Conservation (phyloP, 2,888 invertebrate genomes). For the Galeruca laticollis region DNA sequence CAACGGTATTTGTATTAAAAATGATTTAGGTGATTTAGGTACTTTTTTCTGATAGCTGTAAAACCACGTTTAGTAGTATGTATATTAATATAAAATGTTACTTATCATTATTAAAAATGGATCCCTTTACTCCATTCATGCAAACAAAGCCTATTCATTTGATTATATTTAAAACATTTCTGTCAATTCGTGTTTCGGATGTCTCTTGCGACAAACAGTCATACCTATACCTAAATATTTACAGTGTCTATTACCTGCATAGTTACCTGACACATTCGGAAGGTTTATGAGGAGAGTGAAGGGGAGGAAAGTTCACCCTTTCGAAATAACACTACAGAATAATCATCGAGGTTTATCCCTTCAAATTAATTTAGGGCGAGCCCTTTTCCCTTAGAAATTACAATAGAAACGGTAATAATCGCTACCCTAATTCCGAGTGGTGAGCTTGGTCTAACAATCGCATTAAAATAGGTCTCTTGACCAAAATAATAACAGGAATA, state of each 20-base stretch:
- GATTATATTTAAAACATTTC: slow-evolving; percentile 5
- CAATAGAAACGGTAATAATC: slow-evolving; percentile 23
- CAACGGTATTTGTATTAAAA: too few species aligned
- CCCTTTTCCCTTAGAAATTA: slow-evolving; percentile 28
- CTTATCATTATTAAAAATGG: not conserved
- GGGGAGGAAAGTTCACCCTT: slow-evolving; percentile 9
- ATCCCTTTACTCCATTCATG: not conserved
- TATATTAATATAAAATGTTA: too few species aligned
- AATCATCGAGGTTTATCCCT: slow-evolving; percentile 30
- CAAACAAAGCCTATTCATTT: not conserved
- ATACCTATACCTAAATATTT: slow-evolving; percentile 25
- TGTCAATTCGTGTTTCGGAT: not conserved
- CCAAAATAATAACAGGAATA: not conserved
- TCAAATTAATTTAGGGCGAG: slow-evolving; percentile 29
- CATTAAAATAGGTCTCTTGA: slow-evolving; percentile 23
- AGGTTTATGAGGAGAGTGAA: slow-evolving; percentile 14
- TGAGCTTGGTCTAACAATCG: slow-evolving; percentile 18
- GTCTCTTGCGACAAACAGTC: slow-evolving; percentile 9
- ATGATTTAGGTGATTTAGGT: too few species aligned
- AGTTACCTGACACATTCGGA: slow-evolving; percentile 26
- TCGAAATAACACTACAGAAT: slow-evolving; percentile 31
- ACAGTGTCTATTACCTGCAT: slow-evolving; percentile 26
- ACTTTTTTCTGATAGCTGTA: too few species aligned
- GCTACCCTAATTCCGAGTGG: slow-evolving; percentile 16
- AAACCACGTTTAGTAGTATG: too few species aligned